phyloP scores from a whole-genome alignment of 2,888 invertebrate species.

The Plagodis dolabraria region DNA sequence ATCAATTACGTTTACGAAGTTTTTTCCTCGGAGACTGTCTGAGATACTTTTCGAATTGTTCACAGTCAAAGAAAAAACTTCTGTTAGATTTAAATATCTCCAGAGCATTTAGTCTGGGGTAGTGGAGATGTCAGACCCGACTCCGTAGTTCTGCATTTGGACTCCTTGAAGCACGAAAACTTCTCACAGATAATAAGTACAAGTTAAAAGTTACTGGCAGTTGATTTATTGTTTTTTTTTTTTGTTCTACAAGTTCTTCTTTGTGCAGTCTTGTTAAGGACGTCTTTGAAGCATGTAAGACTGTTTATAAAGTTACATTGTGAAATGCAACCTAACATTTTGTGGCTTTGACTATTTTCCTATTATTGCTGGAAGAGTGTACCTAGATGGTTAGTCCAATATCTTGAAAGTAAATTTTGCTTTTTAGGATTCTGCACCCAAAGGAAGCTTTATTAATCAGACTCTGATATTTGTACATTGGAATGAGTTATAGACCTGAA shows the following conservation, averaged over 20 bases:
- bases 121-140: constrained; percentile 47
- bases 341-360: no score
- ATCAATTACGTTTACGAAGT: constrained; percentile 57
- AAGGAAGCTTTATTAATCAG: no score
- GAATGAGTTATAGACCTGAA: no score
- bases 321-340: neutral
- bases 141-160: constrained; percentile 43
- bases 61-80: constrained; percentile 59
- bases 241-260: constrained; percentile 28
- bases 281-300: constrained; percentile 24
- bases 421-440: no score
- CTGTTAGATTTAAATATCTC: constrained; percentile 70
- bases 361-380: no score
- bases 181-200: constrained; percentile 41
- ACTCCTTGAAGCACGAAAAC: constrained; percentile 41
- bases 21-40: constrained; percentile 48
- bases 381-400: no score
- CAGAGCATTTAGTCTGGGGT: constrained; percentile 59
- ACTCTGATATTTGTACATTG: no score
- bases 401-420: no score
- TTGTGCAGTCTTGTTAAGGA: constrained; percentile 26
- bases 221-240: constrained; percentile 43
- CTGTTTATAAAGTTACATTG: constrained; percentile 23
- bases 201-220: constrained; percentile 31
- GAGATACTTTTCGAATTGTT: constrained; percentile 54